Evolutionary conservation across 2,888 invertebrate species (phyloP), one percentile per base, ranked within the genome.

Genomic region (Dendrolimus houi): DNA sequence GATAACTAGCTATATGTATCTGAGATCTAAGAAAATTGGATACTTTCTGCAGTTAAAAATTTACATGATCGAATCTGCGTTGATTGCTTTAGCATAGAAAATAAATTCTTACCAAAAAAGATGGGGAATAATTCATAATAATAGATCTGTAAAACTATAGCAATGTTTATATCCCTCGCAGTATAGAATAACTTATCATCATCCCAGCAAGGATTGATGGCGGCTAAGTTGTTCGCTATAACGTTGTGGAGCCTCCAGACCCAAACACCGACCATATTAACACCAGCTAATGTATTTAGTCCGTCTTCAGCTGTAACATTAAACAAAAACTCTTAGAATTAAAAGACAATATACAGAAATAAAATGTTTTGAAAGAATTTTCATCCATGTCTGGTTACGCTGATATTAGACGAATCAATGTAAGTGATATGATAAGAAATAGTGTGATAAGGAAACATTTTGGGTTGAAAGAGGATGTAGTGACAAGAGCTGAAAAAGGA

Each of bases 81-180:
- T 29, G 3, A 6, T 29, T 29, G 29, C 29, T 29, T 29, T 29
- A 29, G 29, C 29, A 29, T 14, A 29, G 57, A 12, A 29, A 8
- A 13, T 29, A 57, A 41, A 69, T 69, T 40, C 68, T 69, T 66
- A 81, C 82, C 81, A 14, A 81, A 60, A 41, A 78, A 64, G 9
- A 65, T 55, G 7, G 81, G 74, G 10, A 77, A 53, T 8, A 77
- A n/a, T 56, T 81, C 81, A 52, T 81, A 83, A 41, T 70, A 77
- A 52, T 65, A 69, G 1, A 79, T 75, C 53, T 81, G 77, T 13
- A 68, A 12, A 1, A 61, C 62, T 0, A 68, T 57, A 47, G 81
- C 81, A 17, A 81, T 81, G 53, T 77, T 79, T 1, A 83, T 74
- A 8, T 82, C 76, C 42, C 77, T 70, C 0, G 82, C 75, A 1